These are phyloP conservation scores for Corynorhinus townsendii DNA, from an alignment of 2,113 vertebrate genomes.

Conservation along the genomic window DNA sequence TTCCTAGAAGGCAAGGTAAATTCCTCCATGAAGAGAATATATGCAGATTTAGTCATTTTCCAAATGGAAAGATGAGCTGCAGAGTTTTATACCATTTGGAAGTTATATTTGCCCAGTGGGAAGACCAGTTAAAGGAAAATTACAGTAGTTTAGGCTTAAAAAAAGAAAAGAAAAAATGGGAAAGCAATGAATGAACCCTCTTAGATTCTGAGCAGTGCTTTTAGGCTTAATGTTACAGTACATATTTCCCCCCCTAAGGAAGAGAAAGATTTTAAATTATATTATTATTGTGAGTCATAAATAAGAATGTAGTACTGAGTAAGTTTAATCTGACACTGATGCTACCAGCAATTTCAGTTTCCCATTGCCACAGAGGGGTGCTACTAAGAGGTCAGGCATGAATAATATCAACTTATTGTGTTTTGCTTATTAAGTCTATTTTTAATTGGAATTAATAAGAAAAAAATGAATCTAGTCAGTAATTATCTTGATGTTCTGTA, in stretches of 20 bases:
- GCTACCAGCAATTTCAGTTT: conserved; percentile 14
- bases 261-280: conserved; percentile 58
- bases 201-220: conserved; percentile 59
- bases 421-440: conserved; percentile 37
- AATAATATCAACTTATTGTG: neutral
- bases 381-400: neutral
- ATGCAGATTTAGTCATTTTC: conserved; percentile 79
- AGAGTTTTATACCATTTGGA: conserved; percentile 73
- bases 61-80: conserved; percentile 75
- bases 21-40: conserved; percentile 71
- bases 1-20: conserved; percentile 72
- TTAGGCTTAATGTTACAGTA: conserved; percentile 58
- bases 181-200: conserved; percentile 63
- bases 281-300: conserved; percentile 56
- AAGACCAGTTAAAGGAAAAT: conserved; percentile 82
- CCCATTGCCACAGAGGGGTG: neutral
- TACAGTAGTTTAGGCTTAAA: conserved; percentile 75
- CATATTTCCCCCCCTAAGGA: conserved; percentile 47
- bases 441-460: conserved; percentile 27
- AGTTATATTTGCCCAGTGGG: conserved; percentile 81
- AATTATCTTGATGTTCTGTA: neutral
- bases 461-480: neutral
- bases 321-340: conserved; percentile 56
- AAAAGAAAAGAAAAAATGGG: conserved; percentile 40
- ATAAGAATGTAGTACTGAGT: conserved; percentile 42